Conservation (phyloP, 1,140 invertebrate species). For the Atta cephalotes region DNA sequence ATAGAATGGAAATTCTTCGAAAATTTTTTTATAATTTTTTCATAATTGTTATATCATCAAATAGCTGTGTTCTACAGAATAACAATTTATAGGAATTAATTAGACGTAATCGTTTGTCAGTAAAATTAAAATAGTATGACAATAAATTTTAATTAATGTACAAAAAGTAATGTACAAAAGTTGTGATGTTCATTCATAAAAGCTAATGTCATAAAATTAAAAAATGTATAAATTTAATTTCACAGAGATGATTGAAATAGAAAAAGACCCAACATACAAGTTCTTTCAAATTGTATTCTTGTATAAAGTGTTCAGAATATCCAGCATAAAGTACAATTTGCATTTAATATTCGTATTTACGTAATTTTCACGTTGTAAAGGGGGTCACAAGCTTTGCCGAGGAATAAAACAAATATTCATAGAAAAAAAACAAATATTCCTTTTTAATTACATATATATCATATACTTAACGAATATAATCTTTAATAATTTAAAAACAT, state of each 20-base stretch:
- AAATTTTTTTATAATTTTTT: not conserved
- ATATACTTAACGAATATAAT: conserved; percentile 41
- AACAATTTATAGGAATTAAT: not conserved
- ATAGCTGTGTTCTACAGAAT: not conserved
- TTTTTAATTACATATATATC: conserved; percentile 9
- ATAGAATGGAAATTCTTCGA: not conserved
- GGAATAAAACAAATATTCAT: conserved; percentile 41
- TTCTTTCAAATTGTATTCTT: not conserved
- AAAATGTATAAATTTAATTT: not conserved
- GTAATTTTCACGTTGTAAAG: not conserved
- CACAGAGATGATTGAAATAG: not conserved
- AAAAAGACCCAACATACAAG: not conserved
- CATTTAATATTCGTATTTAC: not conserved
- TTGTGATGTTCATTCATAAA: not conserved
- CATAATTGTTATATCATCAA: not conserved
- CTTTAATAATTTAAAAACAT: conserved; percentile 55
- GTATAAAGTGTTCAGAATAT: conserved; percentile 1
- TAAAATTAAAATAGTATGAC: conserved; percentile 3
- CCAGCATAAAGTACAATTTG: conserved; percentile 11
- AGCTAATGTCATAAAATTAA: not conserved
- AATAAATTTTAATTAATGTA: not conserved
- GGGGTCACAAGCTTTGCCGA: not conserved
- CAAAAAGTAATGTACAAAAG: not conserved
- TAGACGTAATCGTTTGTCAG: not conserved
- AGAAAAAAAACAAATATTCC: conserved; percentile 39